Percentiles rank a stretch among this genome's conserved stretches.
These are phyloP conservation scores for Babylonia areolata DNA, from an alignment of 1,140 invertebrate genomes.

Conservation along the genomic window DNA sequence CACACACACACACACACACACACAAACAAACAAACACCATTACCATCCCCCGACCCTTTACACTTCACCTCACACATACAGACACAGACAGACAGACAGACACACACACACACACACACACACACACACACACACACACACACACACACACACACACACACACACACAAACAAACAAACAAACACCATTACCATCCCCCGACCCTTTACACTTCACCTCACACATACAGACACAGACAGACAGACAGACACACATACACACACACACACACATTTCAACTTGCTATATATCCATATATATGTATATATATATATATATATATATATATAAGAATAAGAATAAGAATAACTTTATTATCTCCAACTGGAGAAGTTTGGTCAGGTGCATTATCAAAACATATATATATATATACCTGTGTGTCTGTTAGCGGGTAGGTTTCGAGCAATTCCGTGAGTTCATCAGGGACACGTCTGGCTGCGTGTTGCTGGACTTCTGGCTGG, in stretches of 20 bases:
- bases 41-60: too few relatives aligned
- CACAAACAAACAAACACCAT: too few relatives aligned
- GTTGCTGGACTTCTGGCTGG: conserved; percentile 75
- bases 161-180: neutral
- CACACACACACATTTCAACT: too few relatives aligned
- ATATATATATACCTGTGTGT: neutral
- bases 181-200: too few relatives aligned
- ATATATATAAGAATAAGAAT: conserved; percentile 55
- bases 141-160: neutral
- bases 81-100: too few relatives aligned
- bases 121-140: neutral
- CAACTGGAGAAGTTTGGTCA: too few relatives aligned
- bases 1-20: too few relatives aligned
- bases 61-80: too few relatives aligned
- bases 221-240: neutral
- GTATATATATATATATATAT: neutral
- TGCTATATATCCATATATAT: too few relatives aligned
- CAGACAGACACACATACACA: neutral
- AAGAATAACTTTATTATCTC: too few relatives aligned
- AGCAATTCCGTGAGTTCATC: conserved; percentile 71
- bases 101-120: neutral
- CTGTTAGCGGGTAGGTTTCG: conserved; percentile 68
- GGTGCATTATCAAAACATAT: too few relatives aligned
- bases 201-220: neutral
- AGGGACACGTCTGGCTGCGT: conserved; percentile 65